Evolutionary conservation across 2,797 vertebrate genomes (phyloP), one percentile per base, ranked within the genome.

Genomic region (Microcaecilia unicolor): DNA sequence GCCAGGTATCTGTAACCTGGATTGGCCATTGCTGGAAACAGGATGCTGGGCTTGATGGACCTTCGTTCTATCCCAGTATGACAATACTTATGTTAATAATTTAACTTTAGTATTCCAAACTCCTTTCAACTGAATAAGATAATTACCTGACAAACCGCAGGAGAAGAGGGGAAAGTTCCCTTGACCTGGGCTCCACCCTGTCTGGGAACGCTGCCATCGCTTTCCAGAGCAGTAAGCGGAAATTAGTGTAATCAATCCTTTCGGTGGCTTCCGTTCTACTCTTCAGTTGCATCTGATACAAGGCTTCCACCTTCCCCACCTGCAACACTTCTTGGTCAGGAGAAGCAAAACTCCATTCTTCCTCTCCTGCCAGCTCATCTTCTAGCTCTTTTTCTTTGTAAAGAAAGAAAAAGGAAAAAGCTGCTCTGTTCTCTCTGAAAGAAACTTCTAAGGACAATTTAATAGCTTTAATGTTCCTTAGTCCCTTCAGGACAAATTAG

Each of bases 111-210:
- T n/a, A n/a, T n/a, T n/a, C n/a, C n/a, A n/a, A n/a, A n/a, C n/a
- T n/a, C n/a, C n/a, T n/a, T n/a, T n/a, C n/a, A n/a, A n/a, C n/a
- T n/a, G n/a, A n/a, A n/a, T n/a, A n/a, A n/a, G n/a, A n/a, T n/a
- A n/a, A n/a, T 39, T 45, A 97, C 96, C 76, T 84, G 72, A 98
- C 86, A 58, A 98, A 99, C 30, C 91, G 71, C 42, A 99, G 76
- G 43, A 99, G 84, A 54, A 99, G 83, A 0, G 93, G 94, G 6
- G 79, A 91, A 37, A 99, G 91, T 10, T 98, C 90, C 21, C 92
- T 81, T 3, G 89, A 94, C 9, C 90, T 85, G 1, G 93, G 87
- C 15, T 99, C 95, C 37, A 98, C 87, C 37, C 88, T 67, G 17
- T 96, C 90, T 0, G 95, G 85, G 35, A 96, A 90, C 49, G 76